Base-by-base conservation (phyloP, 1,140 invertebrate genomes). In the Drosophila melanica region DNA sequence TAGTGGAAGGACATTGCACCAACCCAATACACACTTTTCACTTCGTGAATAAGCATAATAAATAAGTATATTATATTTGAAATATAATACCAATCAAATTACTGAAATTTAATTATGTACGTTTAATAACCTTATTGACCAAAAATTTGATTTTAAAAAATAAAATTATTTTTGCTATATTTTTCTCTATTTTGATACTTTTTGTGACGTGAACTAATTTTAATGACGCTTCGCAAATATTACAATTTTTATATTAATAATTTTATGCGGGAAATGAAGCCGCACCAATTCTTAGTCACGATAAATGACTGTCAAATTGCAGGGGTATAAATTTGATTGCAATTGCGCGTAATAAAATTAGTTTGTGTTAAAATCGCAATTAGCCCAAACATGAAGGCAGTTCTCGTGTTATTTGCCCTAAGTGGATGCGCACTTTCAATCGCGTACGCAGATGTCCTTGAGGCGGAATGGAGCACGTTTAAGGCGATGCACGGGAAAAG, bases 401-500 rank as follows among this genome's bases (percentile, higher is more conserved):
- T 39, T 7, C 35, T 41, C 39, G 12, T 53, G 6, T 4, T 39
- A 14, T 54, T 51, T 10, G 27, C 12, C 2, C 14, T 69, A 16
- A 33, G 54, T 41, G 50, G 20, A 3, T 23, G n/a, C 11, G 50
- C 12, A 10, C 67, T 53, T 11, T 42, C 47, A 7, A 30, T 35
- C 0, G 3, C 10, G 0, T 4, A 1, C 6, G 8, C n/a, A 23
- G 48, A 27, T 20, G 33, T 41, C 2, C 27, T 69, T 12, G 39
- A 57, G 1, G 42, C 3, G 16, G 53, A 71, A 20, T 65, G 59
- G 35, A 30, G 42, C 4, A 14, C 45, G 27, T 65, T 65, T 18
- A 71, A 95, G 94, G n/a, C 93, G 37, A 90, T 93, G 66, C 95
- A 96, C 90, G 90, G 91, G 3, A 97, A 97, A 91, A 75, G 87